These are phyloP conservation scores for Takifugu ocellatus DNA, from an alignment of 2,797 vertebrate genomes.

Conservation along the genomic window DNA sequence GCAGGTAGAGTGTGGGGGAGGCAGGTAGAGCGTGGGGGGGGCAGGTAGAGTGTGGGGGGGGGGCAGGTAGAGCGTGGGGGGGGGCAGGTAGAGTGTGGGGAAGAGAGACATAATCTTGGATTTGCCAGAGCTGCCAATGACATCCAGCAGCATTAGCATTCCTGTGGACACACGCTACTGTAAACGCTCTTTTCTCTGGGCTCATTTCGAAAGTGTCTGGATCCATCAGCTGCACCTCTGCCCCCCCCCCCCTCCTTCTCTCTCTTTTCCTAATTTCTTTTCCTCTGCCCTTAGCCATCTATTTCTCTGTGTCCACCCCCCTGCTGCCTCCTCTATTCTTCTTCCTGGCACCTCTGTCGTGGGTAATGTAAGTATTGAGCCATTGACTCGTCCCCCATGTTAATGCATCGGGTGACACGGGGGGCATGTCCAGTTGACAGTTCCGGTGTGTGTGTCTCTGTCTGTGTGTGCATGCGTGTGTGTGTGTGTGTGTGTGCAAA, in stretches of 20 bases:
- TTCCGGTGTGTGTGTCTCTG: slow-evolving; percentile 4
- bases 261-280: slow-evolving; percentile 36
- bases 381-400: slow-evolving; percentile 9
- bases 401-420: slow-evolving; percentile 28
- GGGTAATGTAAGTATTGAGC: slow-evolving; percentile 43
- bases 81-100: slow-evolving; percentile 12
- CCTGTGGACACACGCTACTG: slow-evolving; percentile 46
- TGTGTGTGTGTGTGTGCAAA: neutral
- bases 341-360: slow-evolving; percentile 15
- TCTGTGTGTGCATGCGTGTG: neutral
- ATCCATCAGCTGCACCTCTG: slow-evolving; percentile 43
- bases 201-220: slow-evolving; percentile 50
- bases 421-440: slow-evolving; percentile 20
- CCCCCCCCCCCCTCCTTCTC: neutral
- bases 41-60: slow-evolving; percentile 14
- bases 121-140: slow-evolving; percentile 29
- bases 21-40: too few species aligned
- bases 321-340: neutral
- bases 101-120: slow-evolving; percentile 33
- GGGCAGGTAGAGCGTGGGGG: slow-evolving; percentile 9
- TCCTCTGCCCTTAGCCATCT: slow-evolving; percentile 28
- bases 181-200: slow-evolving; percentile 54
- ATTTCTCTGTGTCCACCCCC: slow-evolving; percentile 20
- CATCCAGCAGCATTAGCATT: slow-evolving; percentile 47
- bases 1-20: too few species aligned